Evolutionary conservation across 2,113 vertebrate genomes (phyloP), one percentile per base, ranked within the genome.

Genomic region (Ariopsis seemanni): DNA sequence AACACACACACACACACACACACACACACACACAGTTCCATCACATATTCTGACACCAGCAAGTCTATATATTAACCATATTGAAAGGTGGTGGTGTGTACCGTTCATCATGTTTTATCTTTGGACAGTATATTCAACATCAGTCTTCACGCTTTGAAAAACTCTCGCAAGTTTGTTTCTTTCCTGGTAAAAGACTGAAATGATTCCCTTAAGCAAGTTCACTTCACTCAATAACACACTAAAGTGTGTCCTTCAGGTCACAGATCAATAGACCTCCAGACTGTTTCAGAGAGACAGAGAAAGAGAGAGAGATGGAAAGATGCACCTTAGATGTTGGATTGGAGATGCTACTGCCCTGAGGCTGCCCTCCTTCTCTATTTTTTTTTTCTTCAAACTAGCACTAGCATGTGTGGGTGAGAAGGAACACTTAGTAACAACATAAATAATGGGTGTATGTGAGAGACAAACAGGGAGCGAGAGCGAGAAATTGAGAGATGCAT

Each of bases 301-400:
- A 22, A 62, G 42, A n/a, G 20, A 69, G 52, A 69, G 50, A 50
- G 63, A 55, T 72, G 14, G 48, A 62, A 30, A 60, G 57, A 62
- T 55, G 53, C 53, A 77, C 55, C 5, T 74, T 71, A 74, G 79
- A 82, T 71, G 67, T 78, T 58, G 30, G 67, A 84, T 65, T 84
- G 82, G 60, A 83, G 71, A 77, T 78, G 72, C 25, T 67, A 30
- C 72, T 88, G 82, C 87, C 85, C 82, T 69, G 42, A 50, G 88
- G 84, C 88, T 77, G 84, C 53, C 52, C 20, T 82, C 27, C 72
- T 65, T 52, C n/a, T 53, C 30, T 74, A 12, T 42, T 30, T 42
- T 22, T 75, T 75, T 71, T 65, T 53, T 20, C 17, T 57, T 30
- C 22, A 42, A 42, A 42, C 42, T 85, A 25, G 34, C 65, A 71